Evolutionary conservation across 2,888 invertebrate species (phyloP).

Genomic region (Cacoxenus indagator): DNA sequence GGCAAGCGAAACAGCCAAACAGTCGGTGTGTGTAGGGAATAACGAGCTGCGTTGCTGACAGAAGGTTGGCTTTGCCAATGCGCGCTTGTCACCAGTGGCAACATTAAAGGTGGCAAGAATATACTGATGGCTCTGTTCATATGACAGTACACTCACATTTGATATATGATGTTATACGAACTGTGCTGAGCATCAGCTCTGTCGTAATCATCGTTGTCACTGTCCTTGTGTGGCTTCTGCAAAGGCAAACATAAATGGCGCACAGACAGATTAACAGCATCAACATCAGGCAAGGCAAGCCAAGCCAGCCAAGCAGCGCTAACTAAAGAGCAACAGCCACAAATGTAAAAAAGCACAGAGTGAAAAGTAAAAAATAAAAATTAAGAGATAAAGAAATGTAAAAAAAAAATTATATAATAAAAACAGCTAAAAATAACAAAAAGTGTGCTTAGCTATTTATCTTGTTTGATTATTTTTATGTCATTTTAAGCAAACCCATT

Average conservation of each 20-base stretch:
- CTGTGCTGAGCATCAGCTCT: too few species aligned
- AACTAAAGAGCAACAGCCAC: conserved; percentile 29
- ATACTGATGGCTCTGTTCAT: too few species aligned
- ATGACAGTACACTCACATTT: too few species aligned
- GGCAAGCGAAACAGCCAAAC: conserved; percentile 10
- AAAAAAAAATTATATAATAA: conserved; percentile 40
- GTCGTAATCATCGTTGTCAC: conserved; percentile 18
- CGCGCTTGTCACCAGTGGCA: too few species aligned
- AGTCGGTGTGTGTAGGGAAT: background rate
- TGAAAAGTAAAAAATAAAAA: conserved; percentile 13
- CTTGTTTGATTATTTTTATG: conserved; percentile 29
- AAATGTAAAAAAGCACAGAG: conserved; percentile 1
- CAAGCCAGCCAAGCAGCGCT: background rate
- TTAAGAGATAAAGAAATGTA: conserved; percentile 25
- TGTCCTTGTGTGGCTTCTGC: conserved; percentile 39
- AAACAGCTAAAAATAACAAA: conserved; percentile 24
- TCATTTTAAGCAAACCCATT: conserved; percentile 13
- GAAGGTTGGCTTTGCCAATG: too few species aligned
- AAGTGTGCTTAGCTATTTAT: conserved; percentile 23
- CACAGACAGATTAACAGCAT: conserved; percentile 54
- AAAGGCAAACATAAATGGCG: conserved; percentile 53
- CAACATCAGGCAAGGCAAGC: conserved; percentile 35
- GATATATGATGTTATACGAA: too few species aligned
- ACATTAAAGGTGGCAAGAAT: too few species aligned
- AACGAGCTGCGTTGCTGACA: too few species aligned